Evolutionary conservation across 2,113 vertebrate genomes (phyloP).

Genomic region (Colinus virginianus): DNA sequence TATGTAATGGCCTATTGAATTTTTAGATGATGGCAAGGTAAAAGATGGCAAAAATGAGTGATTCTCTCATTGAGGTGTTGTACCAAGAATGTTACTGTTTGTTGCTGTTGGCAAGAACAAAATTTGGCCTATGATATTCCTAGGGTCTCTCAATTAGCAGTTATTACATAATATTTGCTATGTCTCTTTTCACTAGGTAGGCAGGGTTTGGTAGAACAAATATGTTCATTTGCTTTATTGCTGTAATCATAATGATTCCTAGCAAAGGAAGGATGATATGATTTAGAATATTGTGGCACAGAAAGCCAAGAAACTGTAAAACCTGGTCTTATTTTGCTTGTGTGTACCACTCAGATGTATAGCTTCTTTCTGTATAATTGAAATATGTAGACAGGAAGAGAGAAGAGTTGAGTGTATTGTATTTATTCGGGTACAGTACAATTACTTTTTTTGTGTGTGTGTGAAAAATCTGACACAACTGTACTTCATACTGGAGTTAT

Average conservation of each 20-base stretch:
- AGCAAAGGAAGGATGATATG: constrained; percentile 2
- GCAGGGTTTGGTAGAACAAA: background rate
- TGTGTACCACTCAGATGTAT: constrained; percentile 60
- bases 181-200: background rate
- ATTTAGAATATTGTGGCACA: background rate
- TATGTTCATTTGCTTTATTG: constrained; percentile 2
- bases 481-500: constrained; percentile 54
- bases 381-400: constrained; percentile 38
- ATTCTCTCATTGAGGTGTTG: background rate
- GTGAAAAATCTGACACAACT: constrained; percentile 67
- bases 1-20: background rate
- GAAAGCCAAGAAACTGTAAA: constrained; percentile 38
- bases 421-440: constrained; percentile 3
- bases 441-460: constrained; percentile 42
- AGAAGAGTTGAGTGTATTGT: background rate
- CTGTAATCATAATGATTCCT: too few species aligned
- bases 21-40: background rate
- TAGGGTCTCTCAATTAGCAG: background rate
- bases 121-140: background rate
- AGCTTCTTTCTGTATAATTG: constrained; percentile 27
- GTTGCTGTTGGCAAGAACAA: background rate
- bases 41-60: background rate
- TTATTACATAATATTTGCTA: background rate
- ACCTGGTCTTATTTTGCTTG: constrained; percentile 53
- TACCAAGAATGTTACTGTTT: background rate